These are phyloP conservation scores for Capricornis sumatraensis DNA, from an alignment of 2,113 vertebrate genomes.

Conservation along the genomic window DNA sequence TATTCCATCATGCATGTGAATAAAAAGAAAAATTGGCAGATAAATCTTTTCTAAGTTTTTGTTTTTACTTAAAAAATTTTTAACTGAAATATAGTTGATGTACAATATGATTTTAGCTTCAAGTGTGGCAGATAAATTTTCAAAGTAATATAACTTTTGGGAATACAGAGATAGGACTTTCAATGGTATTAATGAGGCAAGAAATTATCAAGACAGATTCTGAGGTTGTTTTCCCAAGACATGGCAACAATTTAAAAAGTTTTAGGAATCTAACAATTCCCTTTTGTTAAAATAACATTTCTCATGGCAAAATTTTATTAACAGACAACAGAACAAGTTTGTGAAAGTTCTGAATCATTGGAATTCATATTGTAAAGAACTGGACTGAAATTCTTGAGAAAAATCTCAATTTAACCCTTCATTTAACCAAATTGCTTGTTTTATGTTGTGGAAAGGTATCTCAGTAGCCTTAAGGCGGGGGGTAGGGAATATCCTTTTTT, in stretches of 20 bases:
- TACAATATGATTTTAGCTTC: background rate
- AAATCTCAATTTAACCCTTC: background rate
- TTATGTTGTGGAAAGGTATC: background rate
- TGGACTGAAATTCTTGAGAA: background rate
- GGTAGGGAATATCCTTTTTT: background rate
- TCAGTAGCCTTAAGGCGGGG: background rate
- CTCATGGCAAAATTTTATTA: background rate
- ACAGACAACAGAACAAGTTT: background rate
- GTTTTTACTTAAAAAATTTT: background rate
- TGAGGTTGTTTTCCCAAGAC: constrained; percentile 8
- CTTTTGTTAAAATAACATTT: constrained; percentile 2
- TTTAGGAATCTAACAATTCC: background rate
- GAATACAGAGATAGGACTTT: background rate
- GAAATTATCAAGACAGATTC: constrained; percentile 8
- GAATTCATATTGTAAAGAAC: background rate
- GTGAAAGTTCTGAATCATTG: background rate
- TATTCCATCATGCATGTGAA: background rate
- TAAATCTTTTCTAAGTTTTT: background rate
- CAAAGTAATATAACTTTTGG: background rate
- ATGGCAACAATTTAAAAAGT: constrained; percentile 12
- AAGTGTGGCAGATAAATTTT: background rate
- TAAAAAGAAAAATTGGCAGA: background rate
- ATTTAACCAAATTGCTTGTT: background rate
- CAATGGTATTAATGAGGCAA: background rate
- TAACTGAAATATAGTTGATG: background rate